Base-by-base conservation (phyloP, 1,140 invertebrate species). In the Tetraneura akinire region DNA sequence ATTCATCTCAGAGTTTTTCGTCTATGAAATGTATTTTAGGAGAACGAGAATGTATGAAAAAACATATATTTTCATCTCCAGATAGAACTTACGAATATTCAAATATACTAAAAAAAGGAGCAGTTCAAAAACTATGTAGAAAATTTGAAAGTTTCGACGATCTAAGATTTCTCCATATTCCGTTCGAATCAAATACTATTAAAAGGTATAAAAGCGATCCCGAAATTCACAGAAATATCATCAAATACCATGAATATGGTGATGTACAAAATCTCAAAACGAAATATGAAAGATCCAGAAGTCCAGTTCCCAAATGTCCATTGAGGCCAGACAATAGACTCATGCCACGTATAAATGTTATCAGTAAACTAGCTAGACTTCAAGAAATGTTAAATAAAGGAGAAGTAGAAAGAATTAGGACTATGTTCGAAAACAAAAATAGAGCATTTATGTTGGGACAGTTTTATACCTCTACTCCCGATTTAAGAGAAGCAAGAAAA, bases 341-440 rank as follows among this genome's bases (percentile, higher is more conserved):
- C 64, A 94, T 95, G 92, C 93, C 93, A 0, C 93, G 93, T 83
- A 94, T 95, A 49, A 94, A 96, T 84, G 90, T 95, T 1, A 95
- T 95, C 82, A 94, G 93, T 83, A 94, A 94, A 86, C 90, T 92
- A 29, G 93, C 92, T 0, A 88, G 89, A 6, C 85, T 95, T 51
- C 88, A 88, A 18, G 53, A 76, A 4, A 82, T 84, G 18, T 29
- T 76, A 23, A 57, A 51, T 47, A 80, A 68, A 23, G 91, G 91
- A 1, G 90, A 90, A 85, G 91, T 92, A 5, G 88, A 90, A 82
- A 89, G 90, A 32, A 88, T 94, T 80, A 88, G 90, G 51, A 87
- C 88, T 51, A 90, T 91, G 83, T 94, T 94, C 82, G 91, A 92
- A 80, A 86, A 85, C 0, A 84, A 86, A 23, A 71, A 81, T 29